phyloP scores from a whole-genome alignment of 2,113 vertebrate genomes.

The Lampris incognitus region DNA sequence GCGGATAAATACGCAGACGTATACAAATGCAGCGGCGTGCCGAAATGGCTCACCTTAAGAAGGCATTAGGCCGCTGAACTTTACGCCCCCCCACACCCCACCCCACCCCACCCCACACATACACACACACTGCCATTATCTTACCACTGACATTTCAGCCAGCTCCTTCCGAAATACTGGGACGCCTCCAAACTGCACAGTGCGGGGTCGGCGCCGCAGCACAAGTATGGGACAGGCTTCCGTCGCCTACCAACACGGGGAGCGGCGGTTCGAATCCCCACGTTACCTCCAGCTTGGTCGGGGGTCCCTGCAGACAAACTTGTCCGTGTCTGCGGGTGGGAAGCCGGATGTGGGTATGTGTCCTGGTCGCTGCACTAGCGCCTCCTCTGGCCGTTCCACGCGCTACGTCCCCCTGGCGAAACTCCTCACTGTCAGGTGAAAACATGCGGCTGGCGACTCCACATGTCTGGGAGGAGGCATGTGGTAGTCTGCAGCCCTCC shows the following conservation, averaged over 20 bases:
- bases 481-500: too few species aligned
- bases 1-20: slow-evolving; percentile 84
- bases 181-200: slow-evolving; percentile 50
- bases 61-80: slow-evolving; percentile 82
- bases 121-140: slow-evolving; percentile 63
- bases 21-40: slow-evolving; percentile 81
- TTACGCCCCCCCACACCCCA: slow-evolving; percentile 61
- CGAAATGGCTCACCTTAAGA: slow-evolving; percentile 84
- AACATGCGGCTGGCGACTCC: too few species aligned
- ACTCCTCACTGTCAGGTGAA: too few species aligned
- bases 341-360: too few species aligned
- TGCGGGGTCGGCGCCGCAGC: neutral
- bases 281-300: too few species aligned
- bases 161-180: slow-evolving; percentile 58
- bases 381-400: too few species aligned
- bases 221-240: neutral
- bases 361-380: too few species aligned
- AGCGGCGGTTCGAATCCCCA: neutral
- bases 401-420: too few species aligned
- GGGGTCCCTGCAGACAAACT: too few species aligned
- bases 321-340: too few species aligned
- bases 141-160: slow-evolving; percentile 75
- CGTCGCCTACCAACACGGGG: slow-evolving; percentile 17
- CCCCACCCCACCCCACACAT: too few species aligned
- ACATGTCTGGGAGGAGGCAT: too few species aligned